Evolutionary conservation across 2,113 vertebrate genomes (phyloP).

Genomic region (Pipra filicauda): DNA sequence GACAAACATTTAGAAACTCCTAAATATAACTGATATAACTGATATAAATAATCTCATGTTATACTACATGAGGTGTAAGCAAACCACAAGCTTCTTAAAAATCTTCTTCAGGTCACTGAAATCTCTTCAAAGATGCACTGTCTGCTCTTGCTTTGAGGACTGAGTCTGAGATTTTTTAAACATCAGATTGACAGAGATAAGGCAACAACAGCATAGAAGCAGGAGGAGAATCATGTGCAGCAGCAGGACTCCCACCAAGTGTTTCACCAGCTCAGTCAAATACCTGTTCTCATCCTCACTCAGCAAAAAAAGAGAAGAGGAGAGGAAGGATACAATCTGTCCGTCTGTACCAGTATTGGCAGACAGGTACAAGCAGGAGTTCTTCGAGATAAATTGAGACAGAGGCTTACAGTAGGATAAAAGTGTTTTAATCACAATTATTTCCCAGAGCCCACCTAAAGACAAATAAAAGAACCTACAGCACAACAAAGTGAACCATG

Average conservation of each 20-base stretch:
- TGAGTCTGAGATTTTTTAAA: background rate
- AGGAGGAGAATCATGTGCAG: background rate
- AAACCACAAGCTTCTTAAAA: background rate
- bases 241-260: background rate
- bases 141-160: background rate
- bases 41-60: background rate
- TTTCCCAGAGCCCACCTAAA: background rate
- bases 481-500: rapidly evolving
- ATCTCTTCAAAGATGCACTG: background rate
- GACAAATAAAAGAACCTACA: background rate
- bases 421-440: background rate
- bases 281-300: background rate
- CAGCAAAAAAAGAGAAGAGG: background rate
- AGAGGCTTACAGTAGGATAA: background rate
- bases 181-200: background rate
- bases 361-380: background rate
- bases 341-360: background rate
- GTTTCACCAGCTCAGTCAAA: background rate
- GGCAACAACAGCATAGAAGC: rapidly evolving
- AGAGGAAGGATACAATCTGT: background rate
- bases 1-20: background rate
- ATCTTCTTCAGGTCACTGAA: background rate
- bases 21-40: background rate
- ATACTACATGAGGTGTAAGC: background rate
- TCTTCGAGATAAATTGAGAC: background rate